Evolutionary conservation across 2,797 vertebrate genomes (phyloP), one percentile per base, ranked within the genome.

Genomic region (Danio jaintianensis): DNA sequence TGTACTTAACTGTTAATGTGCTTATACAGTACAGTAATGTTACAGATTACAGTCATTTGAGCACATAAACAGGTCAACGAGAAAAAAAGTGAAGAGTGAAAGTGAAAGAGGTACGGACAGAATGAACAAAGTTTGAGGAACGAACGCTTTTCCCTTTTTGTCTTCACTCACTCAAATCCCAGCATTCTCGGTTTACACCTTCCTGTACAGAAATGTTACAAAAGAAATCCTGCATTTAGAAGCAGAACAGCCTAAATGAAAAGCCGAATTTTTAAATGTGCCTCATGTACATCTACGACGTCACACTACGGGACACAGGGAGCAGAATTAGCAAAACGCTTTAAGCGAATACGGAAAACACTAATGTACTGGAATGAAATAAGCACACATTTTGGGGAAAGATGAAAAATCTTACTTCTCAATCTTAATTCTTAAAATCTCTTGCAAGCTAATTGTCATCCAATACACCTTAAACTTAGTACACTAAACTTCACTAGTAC

Each of bases 351-450:
- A 11, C 62, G 63, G 40, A 16, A 62, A 74, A 16, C 48, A 68
- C n/a, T 4, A 79, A 79, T 18, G 22, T 61, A 38, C 5, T 67
- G 7, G 15, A 72, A 67, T 58, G 2, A 55, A 47, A 36, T 61
- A 59, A 48, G 16, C 7, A 48, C 59, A 73, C 13, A 20, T 59
- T 48, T 70, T 29, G 7, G 45, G 13, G 45, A 11, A 62, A 12
- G 15, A 13, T 5, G 22, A 43, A 74, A 71, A 55, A 72, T 69
- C 53, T 36, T 75, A 88, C 76, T 53, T 70, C 69, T 15, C 78
- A 84, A 87, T 85, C 87, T 52, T 68, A 86, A 88, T 88, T 88
- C 89, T 91, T 90, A 85, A 78, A 88, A 83, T 87, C 74, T 83
- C 45, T 58, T 43, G 45, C 52, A 52, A 77, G 53, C 68, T 59